phyloP scores from a whole-genome alignment of 2,888 invertebrate genomes.

The Aelia acuminata region DNA sequence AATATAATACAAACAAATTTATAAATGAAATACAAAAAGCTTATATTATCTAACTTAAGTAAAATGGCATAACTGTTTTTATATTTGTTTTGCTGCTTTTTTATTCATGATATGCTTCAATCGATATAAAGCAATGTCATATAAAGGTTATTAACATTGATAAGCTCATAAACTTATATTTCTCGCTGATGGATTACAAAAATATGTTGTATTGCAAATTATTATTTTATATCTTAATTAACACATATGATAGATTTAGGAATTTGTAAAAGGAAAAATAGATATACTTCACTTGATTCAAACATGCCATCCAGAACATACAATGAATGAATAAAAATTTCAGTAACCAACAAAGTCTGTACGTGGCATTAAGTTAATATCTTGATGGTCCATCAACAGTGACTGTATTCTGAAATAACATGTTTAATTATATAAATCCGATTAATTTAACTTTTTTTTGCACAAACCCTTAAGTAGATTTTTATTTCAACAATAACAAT shows the following conservation, averaged over 20 bases:
- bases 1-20: background rate
- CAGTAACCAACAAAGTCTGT: no score
- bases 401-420: no score
- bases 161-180: background rate
- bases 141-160: background rate
- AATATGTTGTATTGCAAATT: background rate
- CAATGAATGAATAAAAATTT: no score
- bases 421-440: no score
- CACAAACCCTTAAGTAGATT: no score
- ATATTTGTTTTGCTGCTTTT: background rate
- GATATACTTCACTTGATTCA: no score
- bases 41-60: background rate
- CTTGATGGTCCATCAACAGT: no score
- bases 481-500: no score
- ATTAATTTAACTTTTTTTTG: no score
- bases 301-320: no score
- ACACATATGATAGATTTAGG: background rate
- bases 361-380: no score
- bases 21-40: constrained; percentile 26
- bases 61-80: background rate
- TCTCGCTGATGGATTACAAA: background rate
- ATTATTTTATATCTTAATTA: background rate
- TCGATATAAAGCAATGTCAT: background rate
- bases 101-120: constrained; percentile 25
- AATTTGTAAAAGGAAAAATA: background rate